Conservation (phyloP, 2,113 vertebrate genomes). For the Micronisus gabar region DNA sequence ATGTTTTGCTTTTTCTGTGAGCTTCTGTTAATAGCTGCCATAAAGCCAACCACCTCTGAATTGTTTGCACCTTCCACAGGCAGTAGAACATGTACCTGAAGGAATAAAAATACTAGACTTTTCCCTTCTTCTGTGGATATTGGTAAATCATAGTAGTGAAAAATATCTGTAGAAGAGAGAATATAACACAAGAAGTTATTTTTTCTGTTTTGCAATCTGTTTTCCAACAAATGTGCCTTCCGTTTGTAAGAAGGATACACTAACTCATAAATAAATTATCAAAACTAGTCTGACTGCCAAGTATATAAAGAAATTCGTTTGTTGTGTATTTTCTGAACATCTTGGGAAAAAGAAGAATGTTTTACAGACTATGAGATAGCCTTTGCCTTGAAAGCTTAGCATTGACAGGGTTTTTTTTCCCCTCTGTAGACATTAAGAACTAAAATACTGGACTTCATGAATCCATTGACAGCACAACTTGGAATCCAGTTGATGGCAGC, state of each 20-base stretch:
- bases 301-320: neutral
- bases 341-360: neutral
- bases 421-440: constrained; percentile 82
- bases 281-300: neutral
- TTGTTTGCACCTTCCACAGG: neutral
- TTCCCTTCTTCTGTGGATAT: neutral
- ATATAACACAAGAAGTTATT: neutral
- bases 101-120: neutral
- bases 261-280: neutral
- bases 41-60: neutral
- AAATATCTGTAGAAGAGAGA: neutral
- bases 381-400: neutral
- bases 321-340: neutral
- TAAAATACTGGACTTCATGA: constrained; percentile 88
- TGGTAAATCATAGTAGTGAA: neutral
- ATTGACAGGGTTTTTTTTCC: neutral
- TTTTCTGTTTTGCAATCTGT: neutral
- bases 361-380: neutral
- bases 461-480: constrained; percentile 84
- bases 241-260: neutral
- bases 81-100: neutral
- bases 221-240: neutral
- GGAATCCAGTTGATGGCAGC: constrained; percentile 89
- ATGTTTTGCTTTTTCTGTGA: neutral
- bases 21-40: neutral